Evolutionary conservation across 2,888 invertebrate genomes (phyloP).

Genomic region (Ectemnius continuus): DNA sequence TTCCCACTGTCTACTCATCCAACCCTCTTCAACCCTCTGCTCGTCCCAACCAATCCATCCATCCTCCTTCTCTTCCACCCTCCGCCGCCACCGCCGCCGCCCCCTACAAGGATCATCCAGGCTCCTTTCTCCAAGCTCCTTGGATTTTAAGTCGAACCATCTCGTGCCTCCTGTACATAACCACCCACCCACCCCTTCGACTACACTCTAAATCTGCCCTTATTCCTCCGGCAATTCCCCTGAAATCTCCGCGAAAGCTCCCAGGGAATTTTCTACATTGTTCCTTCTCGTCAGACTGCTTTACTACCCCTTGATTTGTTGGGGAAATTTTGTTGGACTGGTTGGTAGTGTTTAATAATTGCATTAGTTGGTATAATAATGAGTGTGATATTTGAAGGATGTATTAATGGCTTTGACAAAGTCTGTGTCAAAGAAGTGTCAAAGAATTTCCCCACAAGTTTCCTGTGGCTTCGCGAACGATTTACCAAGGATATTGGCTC

Average conservation of each 20-base stretch:
- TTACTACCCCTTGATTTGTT: no score
- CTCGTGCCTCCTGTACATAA: constrained; percentile 44
- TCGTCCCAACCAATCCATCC: constrained; percentile 58
- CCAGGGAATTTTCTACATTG: no score
- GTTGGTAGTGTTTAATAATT: no score
- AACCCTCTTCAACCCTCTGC: constrained; percentile 52
- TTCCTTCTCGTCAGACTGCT: no score
- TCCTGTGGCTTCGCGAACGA: no score
- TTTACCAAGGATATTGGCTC: no score
- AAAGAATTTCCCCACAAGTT: no score
- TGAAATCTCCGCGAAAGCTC: constrained; percentile 27
- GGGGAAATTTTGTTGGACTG: no score
- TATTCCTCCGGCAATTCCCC: constrained; percentile 19
- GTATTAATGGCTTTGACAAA: no score
- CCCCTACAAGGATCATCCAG: constrained; percentile 45
- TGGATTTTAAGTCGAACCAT: constrained; percentile 61
- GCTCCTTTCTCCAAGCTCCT: constrained; percentile 46
- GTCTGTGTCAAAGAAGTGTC: no score
- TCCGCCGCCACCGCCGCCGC: constrained; percentile 49
- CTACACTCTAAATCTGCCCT: constrained; percentile 46
- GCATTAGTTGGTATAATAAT: no score
- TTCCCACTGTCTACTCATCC: constrained; percentile 25
- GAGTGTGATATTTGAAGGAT: no score
- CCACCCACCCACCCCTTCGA: constrained; percentile 22
- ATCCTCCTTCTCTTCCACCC: constrained; percentile 21